phyloP scores from a whole-genome alignment of 1,140 invertebrate genomes.

The Drosophila punjabiensis region DNA sequence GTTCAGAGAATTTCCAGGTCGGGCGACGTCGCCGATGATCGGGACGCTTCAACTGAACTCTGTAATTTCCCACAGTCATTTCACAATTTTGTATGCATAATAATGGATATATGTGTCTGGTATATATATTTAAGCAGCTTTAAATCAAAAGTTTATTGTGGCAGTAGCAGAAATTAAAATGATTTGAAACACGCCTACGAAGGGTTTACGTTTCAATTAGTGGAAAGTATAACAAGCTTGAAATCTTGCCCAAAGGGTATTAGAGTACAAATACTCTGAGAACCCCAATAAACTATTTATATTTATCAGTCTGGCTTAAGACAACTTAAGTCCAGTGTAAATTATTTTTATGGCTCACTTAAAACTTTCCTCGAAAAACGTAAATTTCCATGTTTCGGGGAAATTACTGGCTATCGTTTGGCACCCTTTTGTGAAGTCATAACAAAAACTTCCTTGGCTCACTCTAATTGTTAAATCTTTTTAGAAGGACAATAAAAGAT shows the following conservation, averaged over 20 bases:
- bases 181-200: background rate
- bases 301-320: background rate
- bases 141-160: slow-evolving; percentile 28
- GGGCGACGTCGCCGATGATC: slow-evolving; percentile 50
- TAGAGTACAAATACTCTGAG: background rate
- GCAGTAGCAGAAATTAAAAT: slow-evolving; percentile 24
- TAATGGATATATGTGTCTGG: slow-evolving; percentile 15
- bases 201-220: background rate
- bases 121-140: slow-evolving; percentile 16
- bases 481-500: slow-evolving; percentile 31
- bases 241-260: background rate
- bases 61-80: slow-evolving; percentile 60
- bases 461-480: background rate
- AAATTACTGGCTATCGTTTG: slow-evolving; percentile 1
- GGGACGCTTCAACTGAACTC: slow-evolving; percentile 28
- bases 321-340: background rate
- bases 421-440: slow-evolving; percentile 8
- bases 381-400: background rate
- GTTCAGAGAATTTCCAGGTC: slow-evolving; percentile 42
- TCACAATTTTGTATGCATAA: slow-evolving; percentile 26
- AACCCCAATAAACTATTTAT: background rate
- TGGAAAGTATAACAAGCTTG: background rate
- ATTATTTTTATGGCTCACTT: background rate
- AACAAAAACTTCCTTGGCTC: background rate
- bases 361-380: background rate